Conservation (phyloP, 2,113 vertebrate species). For the Girardinichthys multiradiatus region DNA sequence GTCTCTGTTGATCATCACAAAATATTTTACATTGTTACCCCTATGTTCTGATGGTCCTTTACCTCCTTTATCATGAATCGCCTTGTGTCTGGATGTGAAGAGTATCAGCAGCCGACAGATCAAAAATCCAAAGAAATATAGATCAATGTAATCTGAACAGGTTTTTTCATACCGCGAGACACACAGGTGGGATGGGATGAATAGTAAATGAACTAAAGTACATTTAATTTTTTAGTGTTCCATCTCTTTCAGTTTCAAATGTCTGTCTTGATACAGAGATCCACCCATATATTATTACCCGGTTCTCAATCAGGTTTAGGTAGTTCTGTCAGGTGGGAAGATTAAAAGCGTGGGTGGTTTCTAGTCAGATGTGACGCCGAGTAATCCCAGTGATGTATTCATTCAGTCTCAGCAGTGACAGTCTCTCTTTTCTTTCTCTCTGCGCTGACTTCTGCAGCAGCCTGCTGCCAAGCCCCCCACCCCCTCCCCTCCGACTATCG, state of each 20-base stretch:
- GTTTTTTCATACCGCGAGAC: no score
- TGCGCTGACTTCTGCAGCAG: conserved; percentile 4
- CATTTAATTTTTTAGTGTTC: conserved; percentile 4
- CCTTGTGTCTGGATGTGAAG: no score
- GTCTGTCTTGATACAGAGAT: not conserved
- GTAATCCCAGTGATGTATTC: conserved; percentile 47
- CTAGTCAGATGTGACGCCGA: conserved; percentile 30
- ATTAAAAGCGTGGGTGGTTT: conserved; percentile 3
- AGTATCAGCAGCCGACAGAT: no score
- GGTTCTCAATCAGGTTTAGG: conserved; percentile 14
- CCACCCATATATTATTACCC: conserved; percentile 18
- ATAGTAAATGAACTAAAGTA: not conserved
- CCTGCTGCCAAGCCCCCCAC: conserved; percentile 17
- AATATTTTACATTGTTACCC: not conserved
- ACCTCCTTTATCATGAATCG: no score
- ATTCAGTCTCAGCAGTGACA: conserved; percentile 19
- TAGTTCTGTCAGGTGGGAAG: conserved; percentile 28
- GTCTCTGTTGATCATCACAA: not conserved
- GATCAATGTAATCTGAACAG: no score
- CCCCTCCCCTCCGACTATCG: conserved; percentile 17
- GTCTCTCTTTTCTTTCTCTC: not conserved
- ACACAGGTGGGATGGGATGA: not conserved
- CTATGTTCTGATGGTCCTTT: not conserved
- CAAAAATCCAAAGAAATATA: no score
- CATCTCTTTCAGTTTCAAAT: conserved; percentile 5